Evolutionary conservation across 2,113 vertebrate species (phyloP), one percentile per base, ranked within the genome.

Genomic region (Brachypodius melanocephalos): DNA sequence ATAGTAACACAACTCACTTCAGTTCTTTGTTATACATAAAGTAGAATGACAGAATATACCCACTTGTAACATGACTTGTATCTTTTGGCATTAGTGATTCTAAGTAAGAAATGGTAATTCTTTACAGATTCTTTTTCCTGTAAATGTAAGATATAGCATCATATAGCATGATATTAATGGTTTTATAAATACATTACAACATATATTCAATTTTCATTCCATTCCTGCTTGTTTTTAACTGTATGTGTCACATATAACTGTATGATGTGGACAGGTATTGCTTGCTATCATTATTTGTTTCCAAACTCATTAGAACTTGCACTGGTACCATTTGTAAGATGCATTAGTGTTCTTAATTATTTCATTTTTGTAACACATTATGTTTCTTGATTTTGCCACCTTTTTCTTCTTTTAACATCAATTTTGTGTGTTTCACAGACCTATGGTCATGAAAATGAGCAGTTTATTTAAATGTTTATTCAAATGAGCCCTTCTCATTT

Each of bases 1-100:
- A 98, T 5, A 54, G 91, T 88, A 92, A 29, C 24, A 75, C 55
- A 83, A 87, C 51, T 94, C 51, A 40, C 2, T 88, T 92, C n/a
- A 36, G 29, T 91, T 32, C 12, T 72, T 97, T 40, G 5, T 79
- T 91, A 58, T 38, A 48, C 20, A 40, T 49, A 48, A 90, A 74
- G 15, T 45, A 61, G 14, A 75, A 68, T 69, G 69, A 68, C 29
- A 26, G 57, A 48, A 61, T 75, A 38, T 6, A 46, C n/a, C 29
- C 59, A 19, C 32, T 49, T n/a, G 11, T 81, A 63, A 51, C 13
- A 42, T 7, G 12, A 17, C 31, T 71, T 91, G 10, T 62, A 9
- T 83, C 45, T 87, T 78, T 61, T 74, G 52, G 18, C 26, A 63
- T 68, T 13, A n/a, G 21, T 51, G 29, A 32, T 69, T 67, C 32